A percentile compares a stretch with the other conserved stretches of the same genome.
Conservation (phyloP, 2,797 vertebrate species). For the Eleutherodactylus coqui region DNA sequence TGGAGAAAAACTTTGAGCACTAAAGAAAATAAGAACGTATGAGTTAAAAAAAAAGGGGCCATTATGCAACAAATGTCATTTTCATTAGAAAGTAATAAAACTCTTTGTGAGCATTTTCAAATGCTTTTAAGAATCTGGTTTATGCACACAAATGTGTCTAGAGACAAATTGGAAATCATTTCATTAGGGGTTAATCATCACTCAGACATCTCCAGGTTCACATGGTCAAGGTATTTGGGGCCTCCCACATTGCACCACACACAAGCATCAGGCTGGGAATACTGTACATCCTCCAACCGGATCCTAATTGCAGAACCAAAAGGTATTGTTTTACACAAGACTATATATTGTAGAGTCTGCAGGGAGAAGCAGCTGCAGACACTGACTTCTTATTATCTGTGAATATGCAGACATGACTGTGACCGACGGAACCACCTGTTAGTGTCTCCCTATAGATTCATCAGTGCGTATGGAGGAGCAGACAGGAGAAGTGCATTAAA, state of each 20-base stretch:
- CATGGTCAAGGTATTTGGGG: neutral
- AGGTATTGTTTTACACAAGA: slow-evolving; percentile 1
- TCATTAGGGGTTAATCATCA: neutral
- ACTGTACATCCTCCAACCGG: neutral
- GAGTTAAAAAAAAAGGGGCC: too few relatives aligned
- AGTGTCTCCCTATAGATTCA: slow-evolving; percentile 3
- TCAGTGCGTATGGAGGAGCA: neutral
- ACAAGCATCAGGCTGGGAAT: neutral
- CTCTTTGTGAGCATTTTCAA: too few relatives aligned
- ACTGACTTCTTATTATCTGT: neutral
- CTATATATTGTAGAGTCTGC: neutral
- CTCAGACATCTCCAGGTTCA: neutral
- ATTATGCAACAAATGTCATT: too few relatives aligned
- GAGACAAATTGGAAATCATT: neutral
- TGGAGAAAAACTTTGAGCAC: too few relatives aligned
- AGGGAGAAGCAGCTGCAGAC: neutral
- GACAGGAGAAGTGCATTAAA: slow-evolving; percentile 56
- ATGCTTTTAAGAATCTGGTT: too few relatives aligned
- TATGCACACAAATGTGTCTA: neutral
- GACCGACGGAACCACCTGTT: slow-evolving; percentile 4
- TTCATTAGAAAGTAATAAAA: too few relatives aligned
- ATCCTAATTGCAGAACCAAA: neutral
- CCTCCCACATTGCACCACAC: slow-evolving; percentile 18
- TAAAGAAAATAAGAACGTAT: too few relatives aligned
- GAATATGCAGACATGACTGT: slow-evolving; percentile 14